Conservation (phyloP, 2,888 invertebrate genomes). For the Thereva nobilitata region DNA sequence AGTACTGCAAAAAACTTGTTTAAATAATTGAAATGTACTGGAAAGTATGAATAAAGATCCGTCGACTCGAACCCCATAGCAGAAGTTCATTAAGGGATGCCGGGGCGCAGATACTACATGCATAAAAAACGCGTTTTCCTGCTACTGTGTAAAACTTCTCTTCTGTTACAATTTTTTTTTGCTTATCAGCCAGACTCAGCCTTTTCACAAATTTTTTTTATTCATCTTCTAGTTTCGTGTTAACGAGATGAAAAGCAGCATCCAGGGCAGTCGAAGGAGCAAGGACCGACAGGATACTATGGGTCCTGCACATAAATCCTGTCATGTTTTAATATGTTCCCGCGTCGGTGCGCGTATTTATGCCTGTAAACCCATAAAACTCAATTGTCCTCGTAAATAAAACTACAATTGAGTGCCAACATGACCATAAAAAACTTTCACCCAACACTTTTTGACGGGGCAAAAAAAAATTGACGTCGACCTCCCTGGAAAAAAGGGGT, state of each 20-base stretch:
- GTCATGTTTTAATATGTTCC: slow-evolving; percentile 39
- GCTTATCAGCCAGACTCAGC: neutral
- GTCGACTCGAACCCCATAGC: slow-evolving; percentile 35
- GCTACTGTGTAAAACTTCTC: slow-evolving; percentile 34
- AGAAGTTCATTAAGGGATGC: slow-evolving; percentile 17
- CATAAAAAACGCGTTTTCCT: slow-evolving; percentile 28
- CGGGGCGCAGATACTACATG: neutral
- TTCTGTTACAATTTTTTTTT: slow-evolving; percentile 14
- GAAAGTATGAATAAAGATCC: slow-evolving; percentile 41
- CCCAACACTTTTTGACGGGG: neutral
- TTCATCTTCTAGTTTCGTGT: neutral
- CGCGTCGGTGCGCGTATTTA: slow-evolving; percentile 25
- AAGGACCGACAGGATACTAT: slow-evolving; percentile 13
- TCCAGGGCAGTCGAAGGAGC: slow-evolving; percentile 13
- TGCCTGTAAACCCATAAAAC: slow-evolving; percentile 39
- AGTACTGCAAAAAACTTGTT: slow-evolving; percentile 39
- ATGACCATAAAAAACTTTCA: slow-evolving; percentile 30
- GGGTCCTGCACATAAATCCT: slow-evolving; percentile 40
- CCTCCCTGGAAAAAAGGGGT: slow-evolving; percentile 14
- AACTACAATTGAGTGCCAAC: slow-evolving; percentile 43
- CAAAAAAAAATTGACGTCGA: slow-evolving; percentile 30
- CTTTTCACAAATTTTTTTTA: slow-evolving; percentile 12
- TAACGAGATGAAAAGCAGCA: slow-evolving; percentile 38
- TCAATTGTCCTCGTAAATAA: slow-evolving; percentile 43
- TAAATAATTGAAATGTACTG: slow-evolving; percentile 43